Base-by-base conservation (phyloP, 2,113 vertebrate genomes). In the Actenoides lindsayi region DNA sequence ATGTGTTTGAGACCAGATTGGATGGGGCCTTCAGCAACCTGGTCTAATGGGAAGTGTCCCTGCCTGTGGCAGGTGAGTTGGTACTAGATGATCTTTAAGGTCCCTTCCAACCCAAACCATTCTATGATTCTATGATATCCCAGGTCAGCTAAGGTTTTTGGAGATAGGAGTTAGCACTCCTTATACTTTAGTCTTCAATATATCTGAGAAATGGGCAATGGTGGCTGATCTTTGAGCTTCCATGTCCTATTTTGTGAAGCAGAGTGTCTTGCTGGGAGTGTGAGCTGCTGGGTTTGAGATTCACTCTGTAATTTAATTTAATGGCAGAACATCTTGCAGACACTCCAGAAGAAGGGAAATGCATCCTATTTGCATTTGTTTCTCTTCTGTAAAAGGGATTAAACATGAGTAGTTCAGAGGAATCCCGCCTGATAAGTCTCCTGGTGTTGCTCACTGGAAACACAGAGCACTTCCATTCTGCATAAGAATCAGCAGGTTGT, bases 261-360 rank as follows among this genome's bases (percentile, higher is more conserved):
- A 20, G 4, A 2, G n/a, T 0, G 1, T 69, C 69, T 83, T 0
- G 2, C 51, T 64, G 80, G 37, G 56, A 68, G 80, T 60, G 69
- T 69, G 83, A 78, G 25, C 16, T 82, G n/a, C 56, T 27, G 51
- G 30, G 7, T 56, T 78, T 56, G 62, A 84, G 39, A 69, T 71
- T 65, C 11, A 4, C 86, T 91, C 95, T 94, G 65, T 95, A 92
- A 91, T 75, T 84, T 60, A 92, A 64, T 82, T 56, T 91, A 92
- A 89, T 71, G 87, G 83, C 81, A 92, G 30, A 82, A 73, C 67
- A 82, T 53, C 77, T 89, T 31, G 56, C 46, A 84, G 89, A 68
- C 76, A 48, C 35, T 46, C 28, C 91, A 92, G 60, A 63, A 73
- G 33, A 88, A n/a, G 19, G 50, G 71, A 92, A 80, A 6, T 90